Evolutionary conservation across 37 sponge, comb jelly and placozoan genomes (phyloP).

Genomic region (Crambe crambe): DNA sequence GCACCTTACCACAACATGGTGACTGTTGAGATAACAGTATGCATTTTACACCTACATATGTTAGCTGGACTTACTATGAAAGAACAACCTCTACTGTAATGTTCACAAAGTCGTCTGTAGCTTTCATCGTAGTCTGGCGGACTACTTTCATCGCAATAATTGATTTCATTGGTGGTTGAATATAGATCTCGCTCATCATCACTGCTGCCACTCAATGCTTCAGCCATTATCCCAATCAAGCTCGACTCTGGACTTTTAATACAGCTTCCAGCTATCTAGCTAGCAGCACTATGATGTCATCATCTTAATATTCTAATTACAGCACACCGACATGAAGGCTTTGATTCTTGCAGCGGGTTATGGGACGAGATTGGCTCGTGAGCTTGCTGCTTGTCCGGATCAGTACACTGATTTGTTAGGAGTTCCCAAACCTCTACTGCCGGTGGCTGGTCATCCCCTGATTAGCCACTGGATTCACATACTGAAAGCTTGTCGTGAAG

Average conservation of each 20-base stretch:
- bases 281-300: not conserved
- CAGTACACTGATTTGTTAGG: slow-evolving; percentile 43
- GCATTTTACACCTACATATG: not conserved
- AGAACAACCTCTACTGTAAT: slow-evolving; percentile 68
- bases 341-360: slow-evolving; percentile 82
- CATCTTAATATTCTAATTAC: not conserved
- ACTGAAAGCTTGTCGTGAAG: slow-evolving; percentile 12
- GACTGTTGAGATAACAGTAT: slow-evolving; percentile 54
- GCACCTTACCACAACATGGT: slow-evolving; percentile 73
- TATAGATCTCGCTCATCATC: not conserved
- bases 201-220: not conserved
- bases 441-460: slow-evolving; percentile 66
- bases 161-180: too few species aligned
- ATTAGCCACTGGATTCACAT: slow-evolving; percentile 67
- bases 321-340: slow-evolving; percentile 60
- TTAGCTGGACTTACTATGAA: slow-evolving; percentile 20
- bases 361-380: slow-evolving; percentile 76
- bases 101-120: slow-evolving; percentile 57
- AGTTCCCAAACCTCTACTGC: slow-evolving; percentile 78
- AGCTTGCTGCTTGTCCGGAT: slow-evolving; percentile 15
- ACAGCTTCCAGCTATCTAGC: not conserved
- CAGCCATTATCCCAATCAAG: not conserved
- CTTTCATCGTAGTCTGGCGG: not conserved
- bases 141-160: not conserved
- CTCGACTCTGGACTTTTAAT: not conserved